A percentile compares a stretch with the other conserved stretches of the same genome.
These are phyloP conservation scores for Rutpela maculata DNA, from an alignment of 2,888 invertebrate species.

Conservation along the genomic window DNA sequence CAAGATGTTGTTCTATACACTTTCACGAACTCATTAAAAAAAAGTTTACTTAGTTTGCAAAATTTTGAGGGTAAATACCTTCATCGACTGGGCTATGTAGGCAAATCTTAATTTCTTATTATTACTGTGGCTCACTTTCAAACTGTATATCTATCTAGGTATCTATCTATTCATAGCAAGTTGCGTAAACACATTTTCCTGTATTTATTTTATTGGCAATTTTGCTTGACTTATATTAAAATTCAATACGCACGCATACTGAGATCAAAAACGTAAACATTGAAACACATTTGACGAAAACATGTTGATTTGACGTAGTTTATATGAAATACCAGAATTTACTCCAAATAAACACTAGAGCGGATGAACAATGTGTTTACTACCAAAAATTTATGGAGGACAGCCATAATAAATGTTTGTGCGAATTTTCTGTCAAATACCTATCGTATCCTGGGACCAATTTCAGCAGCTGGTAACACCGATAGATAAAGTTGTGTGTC, in stretches of 20 bases:
- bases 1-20: no score
- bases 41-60: no score
- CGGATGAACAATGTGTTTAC: not conserved
- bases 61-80: no score
- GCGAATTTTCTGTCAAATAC: no score
- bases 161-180: not conserved
- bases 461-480: no score
- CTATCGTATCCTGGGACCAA: no score
- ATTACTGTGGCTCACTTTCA: not conserved
- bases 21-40: no score
- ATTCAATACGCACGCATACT: not conserved
- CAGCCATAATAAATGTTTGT: no score
- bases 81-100: no score
- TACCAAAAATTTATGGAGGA: no score
- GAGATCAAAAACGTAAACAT: not conserved
- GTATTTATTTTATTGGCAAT: constrained; percentile 2
- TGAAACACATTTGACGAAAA: not conserved
- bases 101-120: not conserved
- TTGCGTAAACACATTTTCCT: not conserved
- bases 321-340: not conserved
- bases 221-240: not conserved
- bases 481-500: no score
- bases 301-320: not conserved
- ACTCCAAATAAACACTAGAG: not conserved
- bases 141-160: not conserved